phyloP scores from a whole-genome alignment of 1,140 invertebrate species.

The Musca vetustissima region DNA sequence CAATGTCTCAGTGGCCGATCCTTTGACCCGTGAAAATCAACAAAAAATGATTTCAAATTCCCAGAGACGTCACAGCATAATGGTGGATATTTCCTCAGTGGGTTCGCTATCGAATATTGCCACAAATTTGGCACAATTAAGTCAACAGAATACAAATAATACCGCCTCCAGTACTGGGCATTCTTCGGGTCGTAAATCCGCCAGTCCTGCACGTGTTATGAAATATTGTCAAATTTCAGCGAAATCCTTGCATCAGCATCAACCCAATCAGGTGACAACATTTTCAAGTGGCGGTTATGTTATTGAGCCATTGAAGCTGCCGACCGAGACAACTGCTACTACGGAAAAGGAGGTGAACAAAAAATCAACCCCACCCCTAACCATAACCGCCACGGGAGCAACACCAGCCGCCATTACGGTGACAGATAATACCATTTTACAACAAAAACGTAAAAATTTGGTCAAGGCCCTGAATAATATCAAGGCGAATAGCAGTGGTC shows the following conservation, averaged over 20 bases:
- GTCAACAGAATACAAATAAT: too few relatives aligned
- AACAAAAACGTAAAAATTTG: constrained; percentile 47
- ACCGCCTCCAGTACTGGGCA: neutral
- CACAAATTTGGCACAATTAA: neutral
- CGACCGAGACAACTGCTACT: too few relatives aligned
- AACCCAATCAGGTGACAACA: constrained; percentile 13
- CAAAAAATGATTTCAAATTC: constrained; percentile 26
- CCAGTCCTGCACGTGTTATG: too few relatives aligned
- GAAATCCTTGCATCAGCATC: neutral
- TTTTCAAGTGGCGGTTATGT: constrained; percentile 26
- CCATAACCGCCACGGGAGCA: neutral
- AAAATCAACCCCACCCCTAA: neutral
- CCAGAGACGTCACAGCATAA: constrained; percentile 4
- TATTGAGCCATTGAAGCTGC: neutral
- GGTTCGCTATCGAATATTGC: neutral
- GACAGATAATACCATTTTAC: constrained; percentile 37
- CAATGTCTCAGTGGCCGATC: constrained; percentile 28
- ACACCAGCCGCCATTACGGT: constrained; percentile 8
- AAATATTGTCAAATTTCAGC: too few relatives aligned
- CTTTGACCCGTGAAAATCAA: constrained; percentile 24
- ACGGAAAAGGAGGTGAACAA: neutral
- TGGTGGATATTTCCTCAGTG: neutral
- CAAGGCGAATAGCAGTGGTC: constrained; percentile 34
- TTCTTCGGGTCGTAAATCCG: too few relatives aligned
- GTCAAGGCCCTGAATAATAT: constrained; percentile 46